Base-by-base conservation (phyloP, 2,797 vertebrate species). In the Peromyscus melanophrys region DNA sequence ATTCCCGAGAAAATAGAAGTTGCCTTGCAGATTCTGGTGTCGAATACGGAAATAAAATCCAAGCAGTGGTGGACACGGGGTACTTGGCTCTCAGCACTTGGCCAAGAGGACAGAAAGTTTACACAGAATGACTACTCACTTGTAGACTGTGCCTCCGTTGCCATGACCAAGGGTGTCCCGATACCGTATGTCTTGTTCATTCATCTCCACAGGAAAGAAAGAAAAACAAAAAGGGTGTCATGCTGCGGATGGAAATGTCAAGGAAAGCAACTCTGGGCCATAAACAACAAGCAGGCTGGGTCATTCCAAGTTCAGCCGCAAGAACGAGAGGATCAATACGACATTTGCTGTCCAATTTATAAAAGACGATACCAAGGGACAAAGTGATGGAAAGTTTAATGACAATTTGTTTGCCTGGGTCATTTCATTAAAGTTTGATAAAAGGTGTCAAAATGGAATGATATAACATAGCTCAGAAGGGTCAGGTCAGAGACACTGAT, bases 61-160 rank as follows among this genome's bases (percentile, higher is more conserved):
- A 92, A 97, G 73, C 0, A 1, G 57, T 92, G 52, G 78, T 84
- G 75, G 95, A 83, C 87, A 78, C 6, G 4, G 78, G 97, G 78
- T 92, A 61, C 31, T 4, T 52, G 76, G 77, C 57, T 57, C 76
- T 63, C 55, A 76, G 37, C 10, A 57, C 16, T 8, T 90, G 91
- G 87, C 49, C 89, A 73, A 97, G 95, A 2, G 16, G 86, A 96
- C 16, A 67, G 82, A 82, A 95, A 97, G 94, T 97, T 95, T 17
- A 97, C 96, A 95, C 29, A 96, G 94, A 97, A 98, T 89, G 87
- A 94, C 96, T 98, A 99, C 99, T 99, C 99, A 99, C 99, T 99
- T 99, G 99, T 99, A 99, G 98, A 99, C 99, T 0, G 99, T 99
- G 97, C 99, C 99, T 96, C 99, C 99, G 88, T 99, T 99, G 98